Evolutionary conservation across 2,888 invertebrate species (phyloP).

Genomic region (Eristalinus aeneus): DNA sequence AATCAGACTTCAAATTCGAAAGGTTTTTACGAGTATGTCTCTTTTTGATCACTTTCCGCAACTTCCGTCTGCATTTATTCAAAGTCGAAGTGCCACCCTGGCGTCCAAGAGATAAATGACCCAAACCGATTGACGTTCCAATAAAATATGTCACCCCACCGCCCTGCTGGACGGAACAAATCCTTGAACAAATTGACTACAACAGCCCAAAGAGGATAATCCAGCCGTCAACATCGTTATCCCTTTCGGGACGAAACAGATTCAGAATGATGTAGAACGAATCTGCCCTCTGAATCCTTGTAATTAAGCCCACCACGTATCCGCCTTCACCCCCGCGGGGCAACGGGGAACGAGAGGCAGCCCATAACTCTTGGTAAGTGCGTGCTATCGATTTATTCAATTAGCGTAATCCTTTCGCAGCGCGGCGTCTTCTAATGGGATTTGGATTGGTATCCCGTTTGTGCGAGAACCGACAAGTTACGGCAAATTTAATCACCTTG

Average conservation of each 20-base stretch:
- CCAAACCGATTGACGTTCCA: background rate
- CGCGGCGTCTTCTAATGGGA: background rate
- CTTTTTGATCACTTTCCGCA: background rate
- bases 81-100: background rate
- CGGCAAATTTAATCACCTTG: background rate
- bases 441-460: background rate
- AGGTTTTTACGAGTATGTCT: background rate
- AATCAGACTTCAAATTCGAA: background rate
- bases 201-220: background rate
- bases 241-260: background rate
- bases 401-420: background rate
- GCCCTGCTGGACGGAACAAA: background rate
- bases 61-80: background rate
- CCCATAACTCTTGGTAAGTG: background rate
- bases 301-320: background rate
- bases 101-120: background rate
- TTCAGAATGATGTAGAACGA: background rate
- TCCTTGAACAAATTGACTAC: background rate
- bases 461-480: background rate
- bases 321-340: background rate
- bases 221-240: background rate
- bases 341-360: background rate
- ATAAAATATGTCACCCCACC: background rate
- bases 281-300: background rate
- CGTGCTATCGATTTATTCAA: constrained; percentile 9